phyloP scores from a whole-genome alignment of 2,113 vertebrate species.

The Tragelaphus buxtoni region DNA sequence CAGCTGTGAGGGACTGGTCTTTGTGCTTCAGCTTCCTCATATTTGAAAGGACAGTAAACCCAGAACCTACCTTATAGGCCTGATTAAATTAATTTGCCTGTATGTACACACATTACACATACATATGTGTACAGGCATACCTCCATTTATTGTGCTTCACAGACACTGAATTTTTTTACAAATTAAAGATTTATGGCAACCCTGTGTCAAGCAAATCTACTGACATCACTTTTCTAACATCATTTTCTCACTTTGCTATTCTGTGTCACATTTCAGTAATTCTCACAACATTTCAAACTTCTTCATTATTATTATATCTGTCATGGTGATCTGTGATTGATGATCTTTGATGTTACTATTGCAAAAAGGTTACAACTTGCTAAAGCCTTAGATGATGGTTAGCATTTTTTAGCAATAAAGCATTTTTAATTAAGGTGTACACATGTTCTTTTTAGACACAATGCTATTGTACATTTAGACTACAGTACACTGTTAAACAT shows the following conservation, averaged over 20 bases:
- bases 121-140: neutral
- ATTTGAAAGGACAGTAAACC: neutral
- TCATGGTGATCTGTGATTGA: neutral
- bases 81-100: neutral
- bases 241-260: neutral
- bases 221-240: neutral
- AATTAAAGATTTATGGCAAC: neutral
- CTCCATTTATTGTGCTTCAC: neutral
- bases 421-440: neutral
- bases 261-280: neutral
- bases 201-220: neutral
- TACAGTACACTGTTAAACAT: neutral
- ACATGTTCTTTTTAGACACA: neutral
- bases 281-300: neutral
- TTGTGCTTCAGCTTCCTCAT: neutral
- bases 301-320: neutral
- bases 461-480: neutral
- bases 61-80: neutral
- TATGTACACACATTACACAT: neutral
- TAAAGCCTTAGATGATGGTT: neutral
- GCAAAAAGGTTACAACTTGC: neutral
- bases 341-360: neutral
- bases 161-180: neutral
- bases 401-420: neutral
- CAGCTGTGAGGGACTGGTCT: neutral